Base-by-base conservation (phyloP, 2,113 vertebrate species). In the Hylia prasina region DNA sequence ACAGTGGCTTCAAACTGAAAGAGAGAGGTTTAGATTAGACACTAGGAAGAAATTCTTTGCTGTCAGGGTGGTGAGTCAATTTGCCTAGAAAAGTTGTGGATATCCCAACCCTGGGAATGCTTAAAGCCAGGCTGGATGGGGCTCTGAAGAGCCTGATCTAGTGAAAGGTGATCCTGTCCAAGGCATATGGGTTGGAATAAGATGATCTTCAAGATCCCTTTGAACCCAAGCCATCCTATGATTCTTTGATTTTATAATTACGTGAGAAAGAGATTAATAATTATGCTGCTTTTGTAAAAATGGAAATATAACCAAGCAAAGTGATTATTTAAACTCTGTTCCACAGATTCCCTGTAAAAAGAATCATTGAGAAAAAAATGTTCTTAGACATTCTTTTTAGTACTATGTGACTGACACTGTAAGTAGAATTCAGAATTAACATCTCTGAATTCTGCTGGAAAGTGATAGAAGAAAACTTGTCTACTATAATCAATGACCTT, bases 301-400 rank as follows among this genome's bases (percentile, higher is more conserved):
- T 22, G 2, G 66, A 58, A 85, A 73, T 0, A 1, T 63, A 63
- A n/a, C 33, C 15, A 81, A 61, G 22, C 1, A 66, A 90, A 82
- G 10, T 1, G 1, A 9, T 56, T 31, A 57, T 70, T 65, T 58
- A 0, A 6, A 30, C 30, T 87, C 4, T 0, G 0, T 58, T 75
- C 33, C 60, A 47, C 22, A 75, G 7, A 68, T 56, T 78, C 7
- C 10, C 16, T 84, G 20, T 28, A 60, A 82, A 91, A 84, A 60
- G 12, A 2, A 28, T 0, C 16, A 60, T 8, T 75, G 51, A 70
- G n/a, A 56, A 13, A 68, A 22, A 25, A 78, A 45, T 21, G 3
- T 68, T 66, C 30, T 45, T 37, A 54, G 18, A 35, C 12, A 40
- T 77, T 57, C 15, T 65, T 79, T 69, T 73, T 10, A 50, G 14